Conservation (phyloP, 1,140 invertebrate species). For the Drosophila prosaltans region DNA sequence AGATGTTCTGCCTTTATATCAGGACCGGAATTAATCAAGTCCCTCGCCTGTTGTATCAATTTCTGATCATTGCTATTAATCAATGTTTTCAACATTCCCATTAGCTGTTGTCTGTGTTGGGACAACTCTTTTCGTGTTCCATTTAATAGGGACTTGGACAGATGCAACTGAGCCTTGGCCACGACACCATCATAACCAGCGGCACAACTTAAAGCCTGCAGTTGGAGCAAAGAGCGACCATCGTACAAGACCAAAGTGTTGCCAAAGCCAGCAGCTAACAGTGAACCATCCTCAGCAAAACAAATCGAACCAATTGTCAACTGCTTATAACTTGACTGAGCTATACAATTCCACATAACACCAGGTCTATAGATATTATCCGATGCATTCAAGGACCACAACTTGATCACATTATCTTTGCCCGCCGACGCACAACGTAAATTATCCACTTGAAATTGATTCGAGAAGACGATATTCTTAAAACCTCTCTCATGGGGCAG, state of each 20-base stretch:
- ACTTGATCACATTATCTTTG: slow-evolving; percentile 88
- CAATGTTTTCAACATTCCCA: slow-evolving; percentile 53
- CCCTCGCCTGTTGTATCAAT: slow-evolving; percentile 60
- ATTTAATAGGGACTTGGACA: slow-evolving; percentile 54
- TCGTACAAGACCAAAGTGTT: slow-evolving; percentile 89
- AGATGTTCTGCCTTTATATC: slow-evolving; percentile 15
- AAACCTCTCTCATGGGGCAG: slow-evolving; percentile 88
- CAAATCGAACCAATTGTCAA: slow-evolving; percentile 84
- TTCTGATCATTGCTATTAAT: slow-evolving; percentile 61
- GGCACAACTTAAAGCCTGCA: slow-evolving; percentile 83
- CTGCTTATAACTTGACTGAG: slow-evolving; percentile 87
- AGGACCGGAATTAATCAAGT: slow-evolving; percentile 45
- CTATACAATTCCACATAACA: slow-evolving; percentile 87
- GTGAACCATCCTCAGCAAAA: slow-evolving; percentile 91
- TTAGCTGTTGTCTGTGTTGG: slow-evolving; percentile 63
- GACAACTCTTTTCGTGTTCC: slow-evolving; percentile 48
- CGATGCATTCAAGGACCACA: slow-evolving; percentile 87
- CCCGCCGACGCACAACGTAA: slow-evolving; percentile 87
- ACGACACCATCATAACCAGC: slow-evolving; percentile 65
- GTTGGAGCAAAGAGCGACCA: slow-evolving; percentile 84
- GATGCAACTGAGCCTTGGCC: slow-evolving; percentile 63
- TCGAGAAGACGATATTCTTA: slow-evolving; percentile 87
- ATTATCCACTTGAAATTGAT: slow-evolving; percentile 83
- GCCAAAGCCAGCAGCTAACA: slow-evolving; percentile 89
- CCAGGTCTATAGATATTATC: slow-evolving; percentile 85